Base-by-base conservation (phyloP, 1,140 invertebrate genomes). In the Caerostris extrusa region DNA sequence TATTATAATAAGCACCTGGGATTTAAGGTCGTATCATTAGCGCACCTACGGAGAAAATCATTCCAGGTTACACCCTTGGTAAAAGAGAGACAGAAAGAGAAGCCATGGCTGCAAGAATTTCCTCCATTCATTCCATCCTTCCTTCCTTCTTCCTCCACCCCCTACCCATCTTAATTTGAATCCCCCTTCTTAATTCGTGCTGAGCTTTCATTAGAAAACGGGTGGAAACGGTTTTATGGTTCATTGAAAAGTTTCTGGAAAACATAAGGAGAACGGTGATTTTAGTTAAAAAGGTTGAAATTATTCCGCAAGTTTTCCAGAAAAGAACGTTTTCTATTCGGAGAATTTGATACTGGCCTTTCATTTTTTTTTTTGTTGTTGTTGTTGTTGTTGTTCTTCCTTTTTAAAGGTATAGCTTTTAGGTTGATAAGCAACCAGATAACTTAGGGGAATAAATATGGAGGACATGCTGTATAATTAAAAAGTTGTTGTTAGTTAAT, bases 21-120 rank as follows among this genome's bases (percentile, higher is more conserved):
- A 90, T 90, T 90, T 77, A 90, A 90, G 69, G 10, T 81, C 19
- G 17, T 90, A 60, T 90, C 89, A 90, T 90, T 90, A 90, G 10
- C 69, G 53, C 67, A 90, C 67, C 60, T 60, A 77, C 85, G 17
- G 53, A 71, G 71, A 58, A 90, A 90, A 81, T 69, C 12, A 90
- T 81, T 90, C 89, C n/a, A 5, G 89, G 69, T 81, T 90, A 90
- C 89, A 90, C 89, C 89, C 89, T 34, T 19, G 34, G 12, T 61
- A 34, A 34, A 34, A 34, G 34, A 34, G 8, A 10, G 10, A n/a
- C 19, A 14, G n/a, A 81, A 53, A 81, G 82, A 17, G 82, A 85
- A 57, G 71, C 34, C 69, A 34, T 77, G 12, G 69, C 69, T 34
- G 71, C 34, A 34, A 34, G 60, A 55, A 69, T 71, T 90, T 57